Conservation (phyloP, 2,113 vertebrate genomes). For the Etheostoma cragini region DNA sequence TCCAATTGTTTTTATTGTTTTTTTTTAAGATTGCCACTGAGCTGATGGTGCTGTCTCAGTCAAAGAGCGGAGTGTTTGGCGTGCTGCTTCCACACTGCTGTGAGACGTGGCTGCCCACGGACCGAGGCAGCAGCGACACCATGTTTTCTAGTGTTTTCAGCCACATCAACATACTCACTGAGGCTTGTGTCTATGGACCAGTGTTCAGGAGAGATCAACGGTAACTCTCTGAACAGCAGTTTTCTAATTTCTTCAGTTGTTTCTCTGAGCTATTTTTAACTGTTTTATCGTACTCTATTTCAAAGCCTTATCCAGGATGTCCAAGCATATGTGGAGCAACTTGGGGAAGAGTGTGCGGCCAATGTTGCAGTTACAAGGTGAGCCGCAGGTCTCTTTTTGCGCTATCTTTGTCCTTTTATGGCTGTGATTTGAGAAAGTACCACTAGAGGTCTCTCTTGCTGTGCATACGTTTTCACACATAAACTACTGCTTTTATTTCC, state of each 20-base stretch:
- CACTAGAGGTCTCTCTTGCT: constrained; percentile 59
- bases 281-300: constrained; percentile 13
- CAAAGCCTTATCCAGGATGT: constrained; percentile 91
- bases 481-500: constrained; percentile 52
- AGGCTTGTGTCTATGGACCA: constrained; percentile 92
- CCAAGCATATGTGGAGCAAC: constrained; percentile 89
- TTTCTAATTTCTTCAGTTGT: neutral
- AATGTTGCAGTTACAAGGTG: constrained; percentile 83
- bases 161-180: constrained; percentile 86
- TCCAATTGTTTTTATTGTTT: constrained; percentile 29
- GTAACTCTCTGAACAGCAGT: constrained; percentile 70
- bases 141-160: constrained; percentile 83
- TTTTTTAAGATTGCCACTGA: constrained; percentile 86
- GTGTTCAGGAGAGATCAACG: constrained; percentile 94
- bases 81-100: constrained; percentile 90
- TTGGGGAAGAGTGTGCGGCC: constrained; percentile 88
- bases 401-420: neutral
- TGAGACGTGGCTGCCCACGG: constrained; percentile 85
- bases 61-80: constrained; percentile 92
- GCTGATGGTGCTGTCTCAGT: constrained; percentile 89
- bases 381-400: neutral
- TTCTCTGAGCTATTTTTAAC: neutral
- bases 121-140: constrained; percentile 4
- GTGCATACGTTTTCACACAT: constrained; percentile 14
- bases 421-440: constrained; percentile 8